Conservation (phyloP, 2,888 invertebrate genomes). For the Phymatocera aterrima region DNA sequence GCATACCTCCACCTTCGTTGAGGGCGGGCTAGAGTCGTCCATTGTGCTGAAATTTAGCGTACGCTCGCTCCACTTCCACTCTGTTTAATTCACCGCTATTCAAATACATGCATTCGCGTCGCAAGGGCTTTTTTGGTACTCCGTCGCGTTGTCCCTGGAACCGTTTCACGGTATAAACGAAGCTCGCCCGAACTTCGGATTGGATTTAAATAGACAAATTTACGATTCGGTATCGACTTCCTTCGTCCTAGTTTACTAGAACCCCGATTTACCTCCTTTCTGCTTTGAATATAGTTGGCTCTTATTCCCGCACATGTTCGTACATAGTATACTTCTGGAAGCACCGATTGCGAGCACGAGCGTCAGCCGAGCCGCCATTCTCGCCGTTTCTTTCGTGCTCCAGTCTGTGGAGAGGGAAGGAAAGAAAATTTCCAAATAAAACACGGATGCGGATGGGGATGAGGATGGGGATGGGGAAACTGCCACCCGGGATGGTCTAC, state of each 20-base stretch:
- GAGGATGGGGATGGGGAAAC: too few relatives aligned
- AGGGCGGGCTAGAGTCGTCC: background rate
- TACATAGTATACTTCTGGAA: background rate
- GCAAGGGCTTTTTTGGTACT: background rate
- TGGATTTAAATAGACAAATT: background rate
- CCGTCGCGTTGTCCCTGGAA: background rate
- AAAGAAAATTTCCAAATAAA: background rate
- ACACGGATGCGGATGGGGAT: background rate
- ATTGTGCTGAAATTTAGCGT: background rate
- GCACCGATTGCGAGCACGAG: background rate
- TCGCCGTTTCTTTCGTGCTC: background rate
- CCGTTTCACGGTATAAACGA: background rate
- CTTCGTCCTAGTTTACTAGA: background rate
- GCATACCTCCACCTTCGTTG: background rate
- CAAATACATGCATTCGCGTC: conserved; percentile 14
- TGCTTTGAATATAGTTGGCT: background rate
- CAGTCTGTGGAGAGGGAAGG: background rate
- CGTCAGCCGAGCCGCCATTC: background rate
- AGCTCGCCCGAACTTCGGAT: background rate
- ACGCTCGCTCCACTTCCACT: background rate
- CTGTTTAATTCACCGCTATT: conserved; percentile 14
- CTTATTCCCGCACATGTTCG: too few relatives aligned
- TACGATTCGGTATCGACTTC: background rate
- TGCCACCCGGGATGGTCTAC: background rate
- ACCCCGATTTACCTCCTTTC: background rate